Base-by-base conservation (phyloP, 2,797 vertebrate genomes). In the Myotis myotis region DNA sequence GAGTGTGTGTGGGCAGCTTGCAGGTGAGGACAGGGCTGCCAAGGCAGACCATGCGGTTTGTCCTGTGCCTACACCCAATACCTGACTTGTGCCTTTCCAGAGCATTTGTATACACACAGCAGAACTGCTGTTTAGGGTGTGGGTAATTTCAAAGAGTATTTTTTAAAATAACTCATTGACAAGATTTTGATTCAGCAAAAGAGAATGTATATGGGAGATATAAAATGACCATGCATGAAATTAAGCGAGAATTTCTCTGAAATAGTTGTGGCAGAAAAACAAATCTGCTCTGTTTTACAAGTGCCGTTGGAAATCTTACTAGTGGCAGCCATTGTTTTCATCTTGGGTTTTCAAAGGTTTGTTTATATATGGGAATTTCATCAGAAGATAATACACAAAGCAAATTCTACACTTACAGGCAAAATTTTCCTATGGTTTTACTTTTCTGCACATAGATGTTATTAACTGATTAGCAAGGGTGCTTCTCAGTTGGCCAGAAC, bases 41-140 rank as follows among this genome's bases (percentile, higher is more conserved):
- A 96, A 97, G 89, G 96, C 96, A 95, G 97, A 71, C 92, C 80
- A 91, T 97, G 97, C 22, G 97, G 97, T 97, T 92, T 97, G 95
- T 95, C 89, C 84, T 95, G 96, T 92, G 94, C 89, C 96, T 94
- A 96, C 97, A 96, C 89, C 96, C 96, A 96, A 78, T 82, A 86
- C 94, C 93, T 94, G 95, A 75, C 91, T 97, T 82, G 94, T 78
- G 91, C 96, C 94, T 96, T 94, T 94, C 93, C 95, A 86, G 90
- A 93, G 86, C 76, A 64, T 92, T 96, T 94, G 88, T 88, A 92
- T 80, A 87, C 85, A 96, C 95, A 96, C 85, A 96, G 94, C 90
- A 87, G 92, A 92, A 81, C 87, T 97, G 82, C 96, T 96, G 85
- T 96, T 94, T 66, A 75, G 81, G 93, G 85, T 94, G 94, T 95